Conservation (phyloP, 53 echinoderm and acorn worm genomes). For the Paracentrotus lividus region DNA sequence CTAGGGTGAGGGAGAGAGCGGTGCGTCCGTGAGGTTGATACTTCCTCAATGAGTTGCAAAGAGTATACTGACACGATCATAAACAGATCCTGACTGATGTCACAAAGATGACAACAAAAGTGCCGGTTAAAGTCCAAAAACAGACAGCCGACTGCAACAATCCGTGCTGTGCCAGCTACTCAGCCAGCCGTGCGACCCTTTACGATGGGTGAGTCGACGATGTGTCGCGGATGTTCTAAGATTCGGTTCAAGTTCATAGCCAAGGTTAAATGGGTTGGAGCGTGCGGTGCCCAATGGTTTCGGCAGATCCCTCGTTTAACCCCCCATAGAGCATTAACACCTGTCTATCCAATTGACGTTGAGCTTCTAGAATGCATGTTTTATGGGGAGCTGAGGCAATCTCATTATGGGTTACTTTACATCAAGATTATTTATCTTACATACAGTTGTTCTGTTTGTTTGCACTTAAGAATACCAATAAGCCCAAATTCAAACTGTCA, state of each 20-base stretch:
- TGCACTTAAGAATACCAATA: slow-evolving; percentile 6
- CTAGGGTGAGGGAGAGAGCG: not conserved
- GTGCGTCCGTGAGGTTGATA: not conserved
- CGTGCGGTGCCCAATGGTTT: slow-evolving; percentile 14
- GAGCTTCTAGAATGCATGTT: not conserved
- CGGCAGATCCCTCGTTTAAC: not conserved
- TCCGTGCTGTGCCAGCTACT: not conserved
- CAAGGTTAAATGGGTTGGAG: slow-evolving; percentile 51
- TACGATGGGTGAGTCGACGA: slow-evolving; percentile 37
- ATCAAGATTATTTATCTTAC: slow-evolving; percentile 7
- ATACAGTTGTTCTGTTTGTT: not conserved
- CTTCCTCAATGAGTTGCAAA: slow-evolving; percentile 36
- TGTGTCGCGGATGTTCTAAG: slow-evolving; percentile 45
- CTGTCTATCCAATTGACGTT: not conserved
- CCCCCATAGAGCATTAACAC: not conserved
- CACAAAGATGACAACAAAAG: slow-evolving; percentile 36
- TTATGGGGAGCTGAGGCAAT: not conserved
- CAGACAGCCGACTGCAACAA: slow-evolving; percentile 14
- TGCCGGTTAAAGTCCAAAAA: slow-evolving; percentile 46
- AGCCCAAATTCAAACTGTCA: not conserved
- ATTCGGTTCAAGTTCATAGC: slow-evolving; percentile 48
- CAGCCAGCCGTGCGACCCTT: slow-evolving; percentile 21
- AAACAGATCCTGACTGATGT: not conserved
- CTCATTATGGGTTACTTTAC: not conserved
- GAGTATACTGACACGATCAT: slow-evolving; percentile 29